Evolutionary conservation across 2,113 vertebrate species (phyloP).

Genomic region (Pseudonaja textilis): DNA sequence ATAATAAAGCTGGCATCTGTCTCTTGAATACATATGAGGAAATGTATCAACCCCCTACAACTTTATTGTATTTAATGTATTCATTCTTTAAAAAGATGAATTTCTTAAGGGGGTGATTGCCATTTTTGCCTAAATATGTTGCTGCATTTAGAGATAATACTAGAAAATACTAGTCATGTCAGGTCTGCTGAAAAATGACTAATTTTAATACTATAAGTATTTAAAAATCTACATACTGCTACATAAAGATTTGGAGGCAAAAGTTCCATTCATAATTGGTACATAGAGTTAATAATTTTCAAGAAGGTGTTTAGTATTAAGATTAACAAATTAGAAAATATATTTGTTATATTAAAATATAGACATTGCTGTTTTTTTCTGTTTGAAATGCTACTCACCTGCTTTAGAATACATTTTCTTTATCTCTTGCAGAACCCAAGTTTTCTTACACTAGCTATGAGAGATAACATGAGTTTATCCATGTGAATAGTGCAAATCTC

Average conservation of each 20-base stretch:
- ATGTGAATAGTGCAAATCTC: not conserved
- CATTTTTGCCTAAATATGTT: not conserved
- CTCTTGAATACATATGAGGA: conserved; percentile 6
- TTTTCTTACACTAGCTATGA: not conserved
- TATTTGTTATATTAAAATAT: not conserved
- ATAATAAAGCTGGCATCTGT: conserved; percentile 27
- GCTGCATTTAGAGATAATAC: conserved; percentile 5
- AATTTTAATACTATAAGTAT: conserved; percentile 11
- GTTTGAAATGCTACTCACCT: conserved; percentile 1
- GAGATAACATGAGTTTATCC: not conserved
- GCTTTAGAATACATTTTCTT: conserved; percentile 3
- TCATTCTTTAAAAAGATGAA: not conserved
- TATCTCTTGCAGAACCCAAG: not conserved
- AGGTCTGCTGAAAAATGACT: conserved; percentile 10
- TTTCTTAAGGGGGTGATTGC: not conserved
- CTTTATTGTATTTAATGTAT: not conserved
- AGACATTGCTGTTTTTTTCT: not conserved
- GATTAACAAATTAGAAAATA: not conserved
- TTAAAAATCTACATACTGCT: not conserved
- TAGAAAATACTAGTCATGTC: conserved; percentile 11
- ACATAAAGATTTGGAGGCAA: not conserved
- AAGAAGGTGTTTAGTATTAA: not conserved
- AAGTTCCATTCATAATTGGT: not conserved
- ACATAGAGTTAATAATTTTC: not conserved
- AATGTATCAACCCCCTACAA: conserved; percentile 5